Evolutionary conservation across 2,888 invertebrate genomes (phyloP).

Genomic region (Drosophila falleni): DNA sequence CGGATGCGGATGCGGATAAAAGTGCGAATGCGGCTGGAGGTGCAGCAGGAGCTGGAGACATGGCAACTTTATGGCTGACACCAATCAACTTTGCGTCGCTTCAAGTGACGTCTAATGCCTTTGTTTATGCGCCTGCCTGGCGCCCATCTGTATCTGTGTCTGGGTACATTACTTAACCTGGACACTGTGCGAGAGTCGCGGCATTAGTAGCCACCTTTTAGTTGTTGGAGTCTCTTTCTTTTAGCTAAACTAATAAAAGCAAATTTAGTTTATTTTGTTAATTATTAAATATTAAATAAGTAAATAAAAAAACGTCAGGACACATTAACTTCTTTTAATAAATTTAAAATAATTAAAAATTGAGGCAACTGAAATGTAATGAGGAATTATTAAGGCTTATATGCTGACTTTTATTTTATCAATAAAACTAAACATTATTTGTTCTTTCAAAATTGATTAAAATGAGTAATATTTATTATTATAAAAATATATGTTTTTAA

Average conservation of each 20-base stretch:
- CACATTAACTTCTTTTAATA: no score
- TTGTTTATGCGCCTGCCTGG: conserved; percentile 61
- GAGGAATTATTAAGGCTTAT: no score
- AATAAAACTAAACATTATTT: no score
- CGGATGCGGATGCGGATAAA: conserved; percentile 24
- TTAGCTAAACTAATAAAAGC: conserved; percentile 14
- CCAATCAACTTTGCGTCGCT: conserved; percentile 73
- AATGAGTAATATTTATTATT: no score
- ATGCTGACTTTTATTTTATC: no score
- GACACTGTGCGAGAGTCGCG: conserved; percentile 3
- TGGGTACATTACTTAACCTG: conserved; percentile 47
- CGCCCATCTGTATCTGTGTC: conserved; percentile 13
- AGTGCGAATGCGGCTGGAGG: conserved; percentile 24
- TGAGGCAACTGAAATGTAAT: no score
- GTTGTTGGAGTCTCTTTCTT: conserved; percentile 12
- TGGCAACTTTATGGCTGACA: conserved; percentile 74
- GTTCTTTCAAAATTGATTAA: no score
- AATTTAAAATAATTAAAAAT: background rate
- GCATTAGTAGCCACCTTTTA: conserved; percentile 43
- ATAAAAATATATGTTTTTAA: no score
- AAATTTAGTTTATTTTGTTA: no score
- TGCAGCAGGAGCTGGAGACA: conserved; percentile 25
- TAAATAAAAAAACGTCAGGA: no score
- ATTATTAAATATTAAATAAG: no score
- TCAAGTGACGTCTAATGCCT: conserved; percentile 72